Evolutionary conservation across 2,888 invertebrate genomes (phyloP), one percentile per base, ranked within the genome.

Genomic region (Alentia gelatinosa): DNA sequence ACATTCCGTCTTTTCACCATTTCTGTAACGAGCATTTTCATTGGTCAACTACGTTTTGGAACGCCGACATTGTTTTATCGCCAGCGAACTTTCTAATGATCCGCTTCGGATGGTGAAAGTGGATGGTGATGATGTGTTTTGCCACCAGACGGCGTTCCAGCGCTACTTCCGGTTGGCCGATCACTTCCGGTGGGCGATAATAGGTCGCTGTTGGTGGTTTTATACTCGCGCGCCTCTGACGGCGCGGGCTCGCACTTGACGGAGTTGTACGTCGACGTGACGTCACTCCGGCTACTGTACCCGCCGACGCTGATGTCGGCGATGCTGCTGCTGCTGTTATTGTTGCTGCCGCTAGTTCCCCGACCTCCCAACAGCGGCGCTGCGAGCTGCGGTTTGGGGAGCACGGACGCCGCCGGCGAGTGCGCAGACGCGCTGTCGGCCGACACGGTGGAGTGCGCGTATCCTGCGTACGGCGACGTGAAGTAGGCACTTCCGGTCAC

Each of bases 201-300:
- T 19, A 79, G 12, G 79, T 39, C 79, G 4, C n/a, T 79, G 37
- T 12, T 35, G 47, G 12, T n/a, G 33, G 35, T 79, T 7, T 33
- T 47, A 47, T 86, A 86, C 47, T 50, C 50, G 30, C 47, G 86
- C 1, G n/a, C 30, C 3, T 86, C 86, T 1, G 79, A 79, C 26
- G 86, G 7, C 7, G 86, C 33, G 15, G 86, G 9, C 26, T 86
- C 86, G 26, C 86, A 86, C 30, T 86, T 86, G 86, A 86, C 86
- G 9, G 86, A 47, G 30, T 1, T 33, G 86, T 47, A 86, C n/a
- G 86, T 30, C 15, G 86, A 86, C 3, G 86, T 86, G 86, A 86
- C 86, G 30, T 86, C 86, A 86, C 47, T 47, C 5, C 50, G 42
- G 7, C 83, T 39, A 19, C 47, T 30, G 47, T 26, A 23, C 37